A percentile compares a stretch with the other conserved stretches of the same genome.
phyloP scores from a whole-genome alignment of 2,888 invertebrate genomes.

The Priocnemis perturbator region DNA sequence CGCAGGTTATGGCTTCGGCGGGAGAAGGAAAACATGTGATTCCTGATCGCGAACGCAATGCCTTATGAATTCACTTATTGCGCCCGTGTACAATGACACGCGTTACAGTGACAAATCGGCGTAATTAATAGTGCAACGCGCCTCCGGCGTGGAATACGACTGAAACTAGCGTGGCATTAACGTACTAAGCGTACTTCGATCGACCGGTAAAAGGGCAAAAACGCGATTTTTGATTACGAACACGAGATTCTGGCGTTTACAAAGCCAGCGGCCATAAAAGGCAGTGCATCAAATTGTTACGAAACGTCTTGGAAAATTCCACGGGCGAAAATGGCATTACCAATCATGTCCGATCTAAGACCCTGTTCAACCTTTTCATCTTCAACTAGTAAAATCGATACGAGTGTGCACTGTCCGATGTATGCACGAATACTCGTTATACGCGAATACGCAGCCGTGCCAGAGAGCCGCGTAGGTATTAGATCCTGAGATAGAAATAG shows the following conservation, averaged over 20 bases:
- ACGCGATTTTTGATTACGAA: neutral
- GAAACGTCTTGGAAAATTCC: conserved; percentile 22
- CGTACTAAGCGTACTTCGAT: neutral
- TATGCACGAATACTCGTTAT: conserved; percentile 34
- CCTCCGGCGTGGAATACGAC: neutral
- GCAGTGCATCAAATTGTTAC: conserved; percentile 19
- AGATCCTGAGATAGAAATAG: too few species aligned
- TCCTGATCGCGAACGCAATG: too few species aligned
- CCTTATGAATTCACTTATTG: neutral
- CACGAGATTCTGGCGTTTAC: neutral
- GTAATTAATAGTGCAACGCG: neutral
- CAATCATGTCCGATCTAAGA: conserved; percentile 38
- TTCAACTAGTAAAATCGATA: conserved; percentile 32
- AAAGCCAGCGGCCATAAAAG: conserved; percentile 13
- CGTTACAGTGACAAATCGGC: neutral
- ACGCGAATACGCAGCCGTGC: neutral
- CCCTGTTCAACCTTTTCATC: conserved; percentile 2
- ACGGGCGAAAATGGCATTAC: conserved; percentile 26
- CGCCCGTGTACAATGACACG: too few species aligned
- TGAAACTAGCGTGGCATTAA: neutral
- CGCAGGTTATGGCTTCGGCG: too few species aligned
- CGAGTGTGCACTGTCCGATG: conserved; percentile 10
- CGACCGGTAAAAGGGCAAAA: neutral
- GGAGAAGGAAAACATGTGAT: too few species aligned
- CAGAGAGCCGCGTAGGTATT: too few species aligned